phyloP scores from a whole-genome alignment of 2,888 invertebrate species.

The Liodrosophila aerea region DNA sequence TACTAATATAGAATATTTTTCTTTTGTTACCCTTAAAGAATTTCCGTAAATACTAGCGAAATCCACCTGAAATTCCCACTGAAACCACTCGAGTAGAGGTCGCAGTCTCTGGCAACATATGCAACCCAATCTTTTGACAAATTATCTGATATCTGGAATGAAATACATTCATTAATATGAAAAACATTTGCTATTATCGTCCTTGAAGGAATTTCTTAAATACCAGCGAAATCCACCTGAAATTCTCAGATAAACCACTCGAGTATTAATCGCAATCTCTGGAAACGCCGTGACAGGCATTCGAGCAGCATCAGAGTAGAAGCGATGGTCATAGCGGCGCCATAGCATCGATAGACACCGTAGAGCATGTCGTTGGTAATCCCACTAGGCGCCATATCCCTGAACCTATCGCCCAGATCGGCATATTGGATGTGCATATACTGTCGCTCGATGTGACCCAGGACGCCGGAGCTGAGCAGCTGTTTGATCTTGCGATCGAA shows the following conservation, averaged over 20 bases:
- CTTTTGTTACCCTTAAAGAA: no score
- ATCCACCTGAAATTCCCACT: no score
- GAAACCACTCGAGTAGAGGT: no score
- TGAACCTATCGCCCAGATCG: conserved; percentile 1
- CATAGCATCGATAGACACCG: conserved; percentile 32
- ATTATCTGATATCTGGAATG: no score
- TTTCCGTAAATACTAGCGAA: no score
- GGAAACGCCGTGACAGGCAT: conserved; percentile 19
- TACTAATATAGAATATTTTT: no score
- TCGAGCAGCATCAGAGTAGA: conserved; percentile 46
- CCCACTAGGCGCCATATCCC: neutral
- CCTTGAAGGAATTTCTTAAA: no score
- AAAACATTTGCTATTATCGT: no score
- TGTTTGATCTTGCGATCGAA: conserved; percentile 62
- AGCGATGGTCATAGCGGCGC: conserved; percentile 10
- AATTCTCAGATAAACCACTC: conserved; percentile 38
- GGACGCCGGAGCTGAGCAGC: conserved; percentile 59
- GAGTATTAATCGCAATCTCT: conserved; percentile 16
- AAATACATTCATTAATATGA: no score
- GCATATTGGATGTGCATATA: conserved; percentile 20
- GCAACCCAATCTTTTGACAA: no score
- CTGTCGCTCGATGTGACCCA: conserved; percentile 42
- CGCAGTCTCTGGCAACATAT: no score
- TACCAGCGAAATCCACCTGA: no score
- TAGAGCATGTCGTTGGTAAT: conserved; percentile 30